Conservation (phyloP, 2,113 vertebrate species). For the Myocastor coypus region DNA sequence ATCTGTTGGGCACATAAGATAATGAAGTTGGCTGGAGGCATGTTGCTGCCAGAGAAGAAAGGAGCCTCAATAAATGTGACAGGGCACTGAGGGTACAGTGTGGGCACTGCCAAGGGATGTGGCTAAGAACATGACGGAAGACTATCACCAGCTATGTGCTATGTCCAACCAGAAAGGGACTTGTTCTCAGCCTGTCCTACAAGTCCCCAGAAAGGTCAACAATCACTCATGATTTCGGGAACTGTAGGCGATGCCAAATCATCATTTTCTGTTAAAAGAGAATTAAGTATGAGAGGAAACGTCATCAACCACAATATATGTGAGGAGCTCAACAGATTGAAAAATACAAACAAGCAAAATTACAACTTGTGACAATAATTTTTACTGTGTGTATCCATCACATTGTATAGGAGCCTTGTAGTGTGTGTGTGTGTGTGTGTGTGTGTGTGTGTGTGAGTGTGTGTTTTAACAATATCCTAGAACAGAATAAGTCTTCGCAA, state of each 20-base stretch:
- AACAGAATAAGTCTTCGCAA: not conserved
- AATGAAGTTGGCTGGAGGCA: not conserved
- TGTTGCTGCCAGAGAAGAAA: not conserved
- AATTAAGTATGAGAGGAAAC: not conserved
- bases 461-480: not conserved
- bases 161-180: rapidly evolving
- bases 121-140: not conserved
- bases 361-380: too few species aligned
- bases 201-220: not conserved
- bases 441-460: not conserved
- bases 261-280: not conserved
- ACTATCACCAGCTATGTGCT: rapidly evolving
- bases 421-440: not conserved
- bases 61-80: not conserved
- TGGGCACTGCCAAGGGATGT: not conserved
- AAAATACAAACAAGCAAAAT: not conserved
- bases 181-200: not conserved
- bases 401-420: not conserved
- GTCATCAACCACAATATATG: not conserved
- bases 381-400: not conserved
- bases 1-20: rapidly evolving
- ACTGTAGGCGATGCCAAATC: not conserved
- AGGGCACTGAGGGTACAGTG: not conserved
- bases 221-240: not conserved
- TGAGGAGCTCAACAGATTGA: not conserved